Evolutionary conservation across 1,140 invertebrate species (phyloP).

Genomic region (Cyrtorhinus lividipennis): DNA sequence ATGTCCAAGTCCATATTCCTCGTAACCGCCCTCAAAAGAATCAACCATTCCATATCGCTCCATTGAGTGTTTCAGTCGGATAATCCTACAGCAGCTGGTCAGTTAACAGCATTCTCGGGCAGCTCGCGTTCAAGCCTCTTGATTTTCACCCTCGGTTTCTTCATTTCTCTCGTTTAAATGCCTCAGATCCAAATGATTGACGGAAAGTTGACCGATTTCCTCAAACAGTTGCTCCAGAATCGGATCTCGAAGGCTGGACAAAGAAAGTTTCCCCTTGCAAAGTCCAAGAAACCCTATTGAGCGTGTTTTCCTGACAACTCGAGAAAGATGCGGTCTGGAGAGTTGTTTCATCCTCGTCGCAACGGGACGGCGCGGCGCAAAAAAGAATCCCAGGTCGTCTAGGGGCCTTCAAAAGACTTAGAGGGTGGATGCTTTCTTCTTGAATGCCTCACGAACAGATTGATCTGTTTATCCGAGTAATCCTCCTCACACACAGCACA

Average conservation of each 20-base stretch:
- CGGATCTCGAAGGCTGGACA: not conserved
- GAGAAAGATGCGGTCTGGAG: not conserved
- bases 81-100: no score
- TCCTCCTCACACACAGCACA: not conserved
- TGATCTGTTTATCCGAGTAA: conserved; percentile 6
- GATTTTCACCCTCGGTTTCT: no score
- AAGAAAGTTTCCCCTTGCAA: not conserved
- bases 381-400: not conserved
- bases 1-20: no score
- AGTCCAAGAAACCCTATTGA: not conserved
- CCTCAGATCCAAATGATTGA: no score
- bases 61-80: no score
- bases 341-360: not conserved
- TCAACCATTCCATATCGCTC: no score
- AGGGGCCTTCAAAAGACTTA: not conserved
- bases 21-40: no score
- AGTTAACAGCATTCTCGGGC: no score
- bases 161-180: no score
- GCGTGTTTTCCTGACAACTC: not conserved
- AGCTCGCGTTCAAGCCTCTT: no score
- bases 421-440: not conserved
- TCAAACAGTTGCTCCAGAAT: not conserved
- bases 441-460: not conserved
- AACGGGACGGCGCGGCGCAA: not conserved
- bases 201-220: not conserved